phyloP scores from a whole-genome alignment of 2,797 vertebrate genomes.

The Tolypeutes matacus region DNA sequence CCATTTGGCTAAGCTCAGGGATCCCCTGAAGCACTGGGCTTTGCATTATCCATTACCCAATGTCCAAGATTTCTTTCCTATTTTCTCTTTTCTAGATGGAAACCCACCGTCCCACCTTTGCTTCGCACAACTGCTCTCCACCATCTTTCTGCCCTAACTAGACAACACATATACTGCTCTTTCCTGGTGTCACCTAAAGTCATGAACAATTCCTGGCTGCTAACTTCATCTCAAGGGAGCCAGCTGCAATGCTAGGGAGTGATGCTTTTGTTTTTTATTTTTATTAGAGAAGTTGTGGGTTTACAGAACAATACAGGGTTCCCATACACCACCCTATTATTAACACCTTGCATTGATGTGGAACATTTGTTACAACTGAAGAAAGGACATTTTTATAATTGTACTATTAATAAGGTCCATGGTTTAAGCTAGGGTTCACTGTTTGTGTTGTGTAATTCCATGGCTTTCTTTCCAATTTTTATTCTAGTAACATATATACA shows the following conservation, averaged over 20 bases:
- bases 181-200: background rate
- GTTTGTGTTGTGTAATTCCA: no score
- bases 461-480: no score
- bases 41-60: background rate
- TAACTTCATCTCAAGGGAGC: background rate
- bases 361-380: no score
- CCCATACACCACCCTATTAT: no score
- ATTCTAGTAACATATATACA: no score
- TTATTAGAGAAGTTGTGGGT: no score
- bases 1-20: background rate
- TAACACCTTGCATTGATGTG: no score
- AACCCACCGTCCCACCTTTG: background rate
- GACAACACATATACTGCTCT: background rate
- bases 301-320: no score
- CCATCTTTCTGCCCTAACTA: background rate
- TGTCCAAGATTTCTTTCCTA: background rate
- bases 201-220: background rate
- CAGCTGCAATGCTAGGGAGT: background rate
- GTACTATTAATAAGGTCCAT: no score
- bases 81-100: background rate
- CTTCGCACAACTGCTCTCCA: background rate
- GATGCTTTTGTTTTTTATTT: background rate
- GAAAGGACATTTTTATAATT: no score
- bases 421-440: no score
- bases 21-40: background rate